Base-by-base conservation (phyloP, 2,797 vertebrate species). In the Rousettus madagascariensis region DNA sequence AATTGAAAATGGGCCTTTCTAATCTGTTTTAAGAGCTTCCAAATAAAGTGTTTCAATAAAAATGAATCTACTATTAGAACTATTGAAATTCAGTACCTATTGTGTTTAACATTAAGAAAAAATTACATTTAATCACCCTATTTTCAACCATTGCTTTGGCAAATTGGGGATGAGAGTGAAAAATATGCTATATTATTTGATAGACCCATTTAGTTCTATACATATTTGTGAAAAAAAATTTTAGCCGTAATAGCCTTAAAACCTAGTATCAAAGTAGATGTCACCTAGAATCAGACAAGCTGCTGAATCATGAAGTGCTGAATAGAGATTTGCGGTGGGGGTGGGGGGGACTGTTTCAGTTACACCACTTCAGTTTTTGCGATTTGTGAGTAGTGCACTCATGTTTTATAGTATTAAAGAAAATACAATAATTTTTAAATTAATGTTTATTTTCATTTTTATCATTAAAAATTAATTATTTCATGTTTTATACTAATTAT, bases 61-160 rank as follows among this genome's bases (percentile, higher is more conserved):
- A 9, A 41, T 51, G 10, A 66, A 43, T 59, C 17, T 24, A 85
- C 22, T 10, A 9, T 74, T 85, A 88, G 71, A 91, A 91, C 43
- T 51, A n/a, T 85, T 57, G 71, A 86, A 57, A 79, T n/a, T 8
- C n/a, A 55, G 43, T 8, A 74, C 20, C 24, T 49, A 36, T 19
- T 79, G 7, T 33, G 15, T 15, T 55, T 92, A 86, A 68, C 16
- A 38, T 61, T 53, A 80, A 20, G 33, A 16, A 80, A 96, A 86
- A 83, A 66, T 53, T 20, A 61, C 12, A 66, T 59, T 82, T 89
- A 20, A 20, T 71, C n/a, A 65, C 53, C 2, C 0, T 49, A 33
- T 72, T 82, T 94, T 89, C 36, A 86, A 77, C 24, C 92, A 92
- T 79, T 74, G 49, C 8, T 95, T 87, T 94, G 33, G 20, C n/a